phyloP scores from a whole-genome alignment of 2,888 invertebrate species.

The Cephus sareptanus region DNA sequence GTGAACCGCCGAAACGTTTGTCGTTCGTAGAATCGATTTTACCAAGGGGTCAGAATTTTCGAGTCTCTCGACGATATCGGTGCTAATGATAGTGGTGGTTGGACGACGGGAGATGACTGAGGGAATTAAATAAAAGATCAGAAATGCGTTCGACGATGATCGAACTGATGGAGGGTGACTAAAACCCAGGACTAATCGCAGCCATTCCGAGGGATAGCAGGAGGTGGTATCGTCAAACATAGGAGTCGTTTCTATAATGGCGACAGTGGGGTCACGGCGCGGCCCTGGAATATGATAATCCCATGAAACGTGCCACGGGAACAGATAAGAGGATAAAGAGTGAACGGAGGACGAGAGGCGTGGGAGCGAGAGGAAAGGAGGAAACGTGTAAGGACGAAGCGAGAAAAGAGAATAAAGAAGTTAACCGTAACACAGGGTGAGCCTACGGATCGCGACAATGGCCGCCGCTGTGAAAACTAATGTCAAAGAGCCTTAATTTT shows the following conservation, averaged over 20 bases:
- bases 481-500: constrained; percentile 21
- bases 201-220: background rate
- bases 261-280: background rate
- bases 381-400: background rate
- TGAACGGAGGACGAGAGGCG: background rate
- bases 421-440: constrained; percentile 16
- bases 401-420: constrained; percentile 16
- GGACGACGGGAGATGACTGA: background rate
- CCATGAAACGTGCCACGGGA: background rate
- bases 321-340: background rate
- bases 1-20: background rate
- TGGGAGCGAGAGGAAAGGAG: background rate
- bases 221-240: background rate
- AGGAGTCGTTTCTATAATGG: background rate
- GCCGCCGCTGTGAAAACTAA: background rate
- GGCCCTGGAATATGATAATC: background rate
- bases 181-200: background rate
- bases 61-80: background rate
- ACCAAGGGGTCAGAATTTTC: background rate
- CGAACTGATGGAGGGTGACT: background rate
- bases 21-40: background rate
- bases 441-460: constrained; percentile 3
- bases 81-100: background rate
- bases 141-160: background rate
- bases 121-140: background rate